These are phyloP conservation scores for Tauraco hartlaubi DNA, from an alignment of 2,797 vertebrate genomes.

Conservation along the genomic window DNA sequence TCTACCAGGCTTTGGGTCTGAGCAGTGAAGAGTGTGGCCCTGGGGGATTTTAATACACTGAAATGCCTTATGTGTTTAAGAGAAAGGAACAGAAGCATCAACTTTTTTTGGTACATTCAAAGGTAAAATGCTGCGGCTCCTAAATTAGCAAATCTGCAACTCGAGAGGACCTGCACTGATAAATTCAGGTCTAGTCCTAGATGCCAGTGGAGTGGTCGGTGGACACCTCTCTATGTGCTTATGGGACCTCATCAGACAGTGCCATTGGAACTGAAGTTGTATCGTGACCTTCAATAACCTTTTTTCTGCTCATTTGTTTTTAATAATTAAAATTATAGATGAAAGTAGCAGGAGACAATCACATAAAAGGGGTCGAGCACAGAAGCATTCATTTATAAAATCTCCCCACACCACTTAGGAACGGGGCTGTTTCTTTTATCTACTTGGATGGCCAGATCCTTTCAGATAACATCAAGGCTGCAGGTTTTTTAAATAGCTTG, in stretches of 20 bases:
- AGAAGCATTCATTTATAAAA: neutral
- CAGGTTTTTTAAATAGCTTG: neutral
- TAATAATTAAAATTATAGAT: neutral
- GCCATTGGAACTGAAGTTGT: neutral
- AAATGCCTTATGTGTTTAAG: neutral
- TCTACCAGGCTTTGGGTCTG: accelerated
- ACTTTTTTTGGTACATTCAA: neutral
- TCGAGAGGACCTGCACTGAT: neutral
- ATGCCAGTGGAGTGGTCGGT: neutral
- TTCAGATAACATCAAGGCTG: neutral
- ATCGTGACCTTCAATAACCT: neutral
- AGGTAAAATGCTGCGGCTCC: neutral
- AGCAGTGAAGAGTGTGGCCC: neutral
- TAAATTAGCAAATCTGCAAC: neutral
- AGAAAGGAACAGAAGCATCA: neutral
- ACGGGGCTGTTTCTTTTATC: neutral
- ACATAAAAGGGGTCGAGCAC: neutral
- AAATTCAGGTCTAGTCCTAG: neutral
- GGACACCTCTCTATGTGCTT: neutral
- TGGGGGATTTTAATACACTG: neutral
- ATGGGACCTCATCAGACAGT: neutral
- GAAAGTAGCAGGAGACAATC: neutral
- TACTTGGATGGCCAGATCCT: neutral
- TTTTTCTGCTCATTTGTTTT: neutral
- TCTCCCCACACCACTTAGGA: neutral